phyloP scores from a whole-genome alignment of 1,140 invertebrate genomes.

The Drosophila tropicalis region DNA sequence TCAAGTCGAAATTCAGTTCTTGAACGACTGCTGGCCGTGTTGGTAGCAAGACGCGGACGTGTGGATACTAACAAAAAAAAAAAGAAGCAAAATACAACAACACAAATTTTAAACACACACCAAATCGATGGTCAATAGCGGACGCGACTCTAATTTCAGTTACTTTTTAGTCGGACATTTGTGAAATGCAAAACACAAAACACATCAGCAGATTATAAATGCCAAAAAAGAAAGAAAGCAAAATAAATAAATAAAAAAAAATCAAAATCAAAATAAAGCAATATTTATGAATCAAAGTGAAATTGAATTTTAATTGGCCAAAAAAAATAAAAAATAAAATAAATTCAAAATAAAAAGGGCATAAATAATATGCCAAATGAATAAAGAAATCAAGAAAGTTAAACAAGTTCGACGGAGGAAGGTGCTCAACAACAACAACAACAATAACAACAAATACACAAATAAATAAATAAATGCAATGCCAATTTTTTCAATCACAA shows the following conservation, averaged over 20 bases:
- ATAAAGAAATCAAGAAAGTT: slow-evolving; percentile 45
- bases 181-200: slow-evolving; percentile 50
- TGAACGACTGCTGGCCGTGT: slow-evolving; percentile 60
- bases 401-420: slow-evolving; percentile 11
- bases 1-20: slow-evolving; percentile 48
- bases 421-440: slow-evolving; percentile 14
- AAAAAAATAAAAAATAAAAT: slow-evolving; percentile 7
- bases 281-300: slow-evolving; percentile 41
- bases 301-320: slow-evolving; percentile 55
- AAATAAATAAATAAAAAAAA: slow-evolving; percentile 20
- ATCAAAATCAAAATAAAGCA: slow-evolving; percentile 17
- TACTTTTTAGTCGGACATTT: slow-evolving; percentile 43
- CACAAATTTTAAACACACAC: not conserved
- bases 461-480: slow-evolving; percentile 50
- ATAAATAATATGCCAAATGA: slow-evolving; percentile 53
- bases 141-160: slow-evolving; percentile 46
- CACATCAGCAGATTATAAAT: slow-evolving; percentile 16
- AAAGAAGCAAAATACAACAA: not conserved
- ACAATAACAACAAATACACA: not conserved
- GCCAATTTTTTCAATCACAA: slow-evolving; percentile 32
- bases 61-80: slow-evolving; percentile 13
- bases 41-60: slow-evolving; percentile 48
- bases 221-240: slow-evolving; percentile 22
- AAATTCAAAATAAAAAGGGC: slow-evolving; percentile 26
- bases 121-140: slow-evolving; percentile 21